These are phyloP conservation scores for Cyrtodaria siliqua DNA, from an alignment of 2,888 invertebrate genomes.

Conservation along the genomic window DNA sequence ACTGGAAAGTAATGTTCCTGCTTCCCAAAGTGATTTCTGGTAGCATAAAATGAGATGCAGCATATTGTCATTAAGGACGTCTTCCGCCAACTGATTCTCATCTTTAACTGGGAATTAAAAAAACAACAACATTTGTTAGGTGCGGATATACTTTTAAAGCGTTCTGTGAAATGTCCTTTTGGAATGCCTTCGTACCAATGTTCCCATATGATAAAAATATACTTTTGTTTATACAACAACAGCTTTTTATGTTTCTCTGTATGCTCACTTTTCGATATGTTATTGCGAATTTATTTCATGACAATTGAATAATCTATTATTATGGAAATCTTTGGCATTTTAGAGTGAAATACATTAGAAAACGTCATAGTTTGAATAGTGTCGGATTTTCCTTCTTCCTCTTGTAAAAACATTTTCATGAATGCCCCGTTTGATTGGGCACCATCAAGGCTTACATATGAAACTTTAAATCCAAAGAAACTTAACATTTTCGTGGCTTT, in stretches of 20 bases:
- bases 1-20: conserved; percentile 23
- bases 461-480: conserved; percentile 43
- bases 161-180: conserved; percentile 46
- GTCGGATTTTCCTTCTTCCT: conserved; percentile 22
- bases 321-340: conserved; percentile 15
- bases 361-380: conserved; percentile 8
- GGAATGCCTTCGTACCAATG: conserved; percentile 49
- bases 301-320: conserved; percentile 49
- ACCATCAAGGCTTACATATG: conserved; percentile 57
- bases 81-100: conserved; percentile 63
- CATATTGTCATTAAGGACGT: conserved; percentile 52
- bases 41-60: conserved; percentile 59
- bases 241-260: background rate
- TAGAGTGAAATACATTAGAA: conserved; percentile 15
- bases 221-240: background rate
- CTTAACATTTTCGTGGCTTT: conserved; percentile 38
- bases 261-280: background rate
- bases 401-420: conserved; percentile 41
- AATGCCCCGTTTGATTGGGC: conserved; percentile 49
- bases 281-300: conserved; percentile 17
- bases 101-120: conserved; percentile 47
- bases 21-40: conserved; percentile 22
- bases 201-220: conserved; percentile 47
- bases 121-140: conserved; percentile 43
- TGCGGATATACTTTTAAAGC: conserved; percentile 40